A percentile compares a stretch with the other conserved stretches of the same genome.
Conservation (phyloP, 1,140 invertebrate species). For the Oryzaephilus surinamensis region DNA sequence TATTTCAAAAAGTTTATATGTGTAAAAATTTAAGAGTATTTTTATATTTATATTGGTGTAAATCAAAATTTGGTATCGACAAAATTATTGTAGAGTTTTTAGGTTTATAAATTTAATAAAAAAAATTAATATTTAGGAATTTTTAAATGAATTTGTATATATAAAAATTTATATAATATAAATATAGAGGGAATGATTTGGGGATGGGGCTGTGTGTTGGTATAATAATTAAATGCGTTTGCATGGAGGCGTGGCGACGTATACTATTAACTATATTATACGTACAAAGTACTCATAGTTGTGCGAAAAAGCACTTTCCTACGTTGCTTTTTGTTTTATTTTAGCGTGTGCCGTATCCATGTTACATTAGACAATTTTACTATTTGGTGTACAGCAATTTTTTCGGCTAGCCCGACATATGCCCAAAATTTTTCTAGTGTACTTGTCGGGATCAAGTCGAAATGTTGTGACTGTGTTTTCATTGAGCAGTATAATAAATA, state of each 20-base stretch:
- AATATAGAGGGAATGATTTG: conserved; percentile 30
- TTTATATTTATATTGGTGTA: conserved; percentile 41
- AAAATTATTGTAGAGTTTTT: conserved; percentile 37
- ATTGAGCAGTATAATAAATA: conserved; percentile 40
- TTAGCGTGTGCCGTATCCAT: conserved; percentile 40
- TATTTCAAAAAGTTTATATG: conserved; percentile 33
- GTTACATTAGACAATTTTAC: conserved; percentile 41
- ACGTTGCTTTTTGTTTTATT: conserved; percentile 33
- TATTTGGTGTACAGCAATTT: conserved; percentile 40
- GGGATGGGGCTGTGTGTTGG: conserved; percentile 22
- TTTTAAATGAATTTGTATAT: conserved; percentile 40
- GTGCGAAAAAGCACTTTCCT: conserved; percentile 33
- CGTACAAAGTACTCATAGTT: conserved; percentile 38
- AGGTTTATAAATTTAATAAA: conserved; percentile 37
- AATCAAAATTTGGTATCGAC: conserved; percentile 38
- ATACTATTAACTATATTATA: conserved; percentile 38
- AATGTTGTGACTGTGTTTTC: conserved; percentile 40
- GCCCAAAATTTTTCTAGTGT: no score
- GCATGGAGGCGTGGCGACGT: conserved; percentile 36
- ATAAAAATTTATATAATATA: conserved; percentile 38
- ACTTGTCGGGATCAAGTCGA: conserved; percentile 25
- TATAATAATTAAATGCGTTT: conserved; percentile 29
- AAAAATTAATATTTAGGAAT: conserved; percentile 39
- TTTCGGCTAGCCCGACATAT: conserved; percentile 27
- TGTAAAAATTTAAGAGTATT: conserved; percentile 40